Evolutionary conservation across 2,113 vertebrate species (phyloP), one percentile per base, ranked within the genome.

Genomic region (Boleophthalmus pectinirostris): DNA sequence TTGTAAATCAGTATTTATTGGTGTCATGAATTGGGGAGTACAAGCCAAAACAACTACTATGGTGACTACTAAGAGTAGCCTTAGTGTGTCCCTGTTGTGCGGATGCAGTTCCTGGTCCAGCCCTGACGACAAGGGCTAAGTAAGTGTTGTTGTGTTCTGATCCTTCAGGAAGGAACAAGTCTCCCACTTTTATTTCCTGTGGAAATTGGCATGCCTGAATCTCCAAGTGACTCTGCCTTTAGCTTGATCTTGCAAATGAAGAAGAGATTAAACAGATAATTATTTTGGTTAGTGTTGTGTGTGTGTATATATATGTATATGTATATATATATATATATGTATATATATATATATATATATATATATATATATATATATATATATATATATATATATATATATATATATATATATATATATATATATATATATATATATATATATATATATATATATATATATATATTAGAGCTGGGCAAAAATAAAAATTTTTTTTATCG

Each of bases 171-270:
- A 97, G 96, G 96, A 97, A 97, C 85, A 90, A 67, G 95, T 97
- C 96, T 97, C 94, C 95, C 91, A 56, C 93, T 94, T 95, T 94
- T 93, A 96, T 95, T 97, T 96, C 94, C 95, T 90, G 89, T 92
- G 89, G 93, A 93, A 35, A 94, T 93, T 89, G 84, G 79, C 89
- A 88, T 58, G 83, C 90, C 91, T 85, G 65, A 69, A 72, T 81
- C 69, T 90, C 72, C 85, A 92, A 94, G 93, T 90, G 93, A 93
- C 92, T 91, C 90, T 60, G 65, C 54, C 76, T 33, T 2, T 38
- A 69, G 13, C 69, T 49, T 67, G 66, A 63, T 83, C 80, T 53
- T 24, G 83, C 87, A 90, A 91, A 87, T 91, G 87, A 84, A 78
- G 23, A 23, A 2, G 3, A 9, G 29, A 64, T 61, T 29, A 16